Conservation (phyloP, 2,113 vertebrate species). For the Zootoca vivipara region DNA sequence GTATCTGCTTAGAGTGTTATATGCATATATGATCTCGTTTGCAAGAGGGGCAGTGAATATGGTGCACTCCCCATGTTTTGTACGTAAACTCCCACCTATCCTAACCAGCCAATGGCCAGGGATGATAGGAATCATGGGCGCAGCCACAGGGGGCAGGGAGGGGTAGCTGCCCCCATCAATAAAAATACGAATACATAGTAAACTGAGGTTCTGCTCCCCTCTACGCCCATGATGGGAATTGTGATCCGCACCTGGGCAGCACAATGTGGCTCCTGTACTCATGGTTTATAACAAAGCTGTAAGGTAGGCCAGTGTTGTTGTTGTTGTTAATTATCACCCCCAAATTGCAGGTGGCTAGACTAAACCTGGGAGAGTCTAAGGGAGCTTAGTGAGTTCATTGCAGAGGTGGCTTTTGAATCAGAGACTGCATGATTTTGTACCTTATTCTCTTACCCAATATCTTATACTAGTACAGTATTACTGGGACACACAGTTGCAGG, state of each 20-base stretch:
- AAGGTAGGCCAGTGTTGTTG: not conserved
- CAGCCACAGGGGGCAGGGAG: too few species aligned
- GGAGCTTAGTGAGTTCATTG: not conserved
- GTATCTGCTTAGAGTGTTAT: not conserved
- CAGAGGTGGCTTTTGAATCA: not conserved
- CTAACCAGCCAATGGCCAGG: too few species aligned
- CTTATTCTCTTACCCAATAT: not conserved
- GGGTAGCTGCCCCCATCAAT: too few species aligned
- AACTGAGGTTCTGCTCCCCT: too few species aligned
- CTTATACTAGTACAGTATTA: not conserved
- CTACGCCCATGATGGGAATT: too few species aligned
- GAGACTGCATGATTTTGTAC: not conserved
- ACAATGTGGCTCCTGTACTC: not conserved
- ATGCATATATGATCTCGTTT: too few species aligned
- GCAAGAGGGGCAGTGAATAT: too few species aligned
- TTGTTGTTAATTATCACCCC: not conserved
- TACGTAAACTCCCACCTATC: too few species aligned
- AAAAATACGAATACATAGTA: too few species aligned
- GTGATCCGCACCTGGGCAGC: too few species aligned
- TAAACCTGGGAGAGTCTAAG: not conserved
- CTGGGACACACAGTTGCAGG: not conserved
- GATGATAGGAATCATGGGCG: too few species aligned
- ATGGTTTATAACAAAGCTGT: not conserved
- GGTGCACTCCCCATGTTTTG: too few species aligned
- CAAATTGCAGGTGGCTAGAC: not conserved